Percentiles rank a stretch among this genome's conserved stretches.
Evolutionary conservation across 2,888 invertebrate species (phyloP).

Genomic region (Drosophila paramelanica): DNA sequence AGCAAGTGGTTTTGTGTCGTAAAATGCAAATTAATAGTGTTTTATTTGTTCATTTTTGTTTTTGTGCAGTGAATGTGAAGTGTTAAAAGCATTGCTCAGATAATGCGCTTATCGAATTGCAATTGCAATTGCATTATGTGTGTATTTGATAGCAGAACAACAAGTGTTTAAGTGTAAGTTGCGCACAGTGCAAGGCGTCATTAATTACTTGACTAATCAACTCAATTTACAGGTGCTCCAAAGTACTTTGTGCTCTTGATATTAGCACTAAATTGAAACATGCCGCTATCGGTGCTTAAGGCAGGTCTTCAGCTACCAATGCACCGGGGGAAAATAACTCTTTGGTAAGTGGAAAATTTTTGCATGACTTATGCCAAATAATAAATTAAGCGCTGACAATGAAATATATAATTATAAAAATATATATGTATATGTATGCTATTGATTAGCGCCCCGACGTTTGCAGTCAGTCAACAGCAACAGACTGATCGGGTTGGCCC

Average conservation of each 20-base stretch:
- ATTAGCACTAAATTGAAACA: neutral
- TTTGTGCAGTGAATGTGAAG: neutral
- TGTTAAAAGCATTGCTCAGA: conserved; percentile 16
- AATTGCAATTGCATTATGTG: conserved; percentile 22
- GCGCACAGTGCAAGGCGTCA: conserved; percentile 5
- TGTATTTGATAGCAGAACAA: conserved; percentile 5
- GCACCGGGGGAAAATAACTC: conserved; percentile 49
- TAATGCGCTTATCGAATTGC: conserved; percentile 29
- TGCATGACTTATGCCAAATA: conserved; percentile 66
- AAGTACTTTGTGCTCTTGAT: neutral
- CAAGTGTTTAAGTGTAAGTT: conserved; percentile 1
- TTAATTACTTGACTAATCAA: conserved; percentile 25
- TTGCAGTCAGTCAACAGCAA: too few species aligned
- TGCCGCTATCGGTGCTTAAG: neutral
- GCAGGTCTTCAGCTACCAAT: conserved; percentile 6
- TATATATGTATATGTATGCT: conserved; percentile 42
- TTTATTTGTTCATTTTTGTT: neutral
- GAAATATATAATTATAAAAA: conserved; percentile 57
- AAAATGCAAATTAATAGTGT: neutral
- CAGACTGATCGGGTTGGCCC: conserved; percentile 1
- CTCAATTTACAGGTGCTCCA: conserved; percentile 15
- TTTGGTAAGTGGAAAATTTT: conserved; percentile 68
- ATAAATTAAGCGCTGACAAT: conserved; percentile 65
- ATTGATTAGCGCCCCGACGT: conserved; percentile 65
- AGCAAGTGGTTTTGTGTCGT: neutral